Conservation (phyloP, 2,888 invertebrate species). For the Plebejus argus region DNA sequence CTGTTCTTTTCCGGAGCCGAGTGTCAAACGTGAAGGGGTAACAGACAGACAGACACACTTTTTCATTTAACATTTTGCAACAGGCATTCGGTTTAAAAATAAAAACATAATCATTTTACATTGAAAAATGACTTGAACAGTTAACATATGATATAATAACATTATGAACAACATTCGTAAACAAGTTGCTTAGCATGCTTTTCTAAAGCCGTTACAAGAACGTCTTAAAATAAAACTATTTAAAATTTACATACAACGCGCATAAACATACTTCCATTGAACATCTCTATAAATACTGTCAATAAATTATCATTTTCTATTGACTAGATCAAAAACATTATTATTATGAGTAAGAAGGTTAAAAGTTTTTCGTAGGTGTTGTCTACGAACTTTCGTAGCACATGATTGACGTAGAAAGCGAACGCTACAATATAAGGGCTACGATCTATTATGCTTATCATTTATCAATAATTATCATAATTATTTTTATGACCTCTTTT, state of each 20-base stretch:
- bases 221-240: background rate
- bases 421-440: background rate
- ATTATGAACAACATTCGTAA: background rate
- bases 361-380: background rate
- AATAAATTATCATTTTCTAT: background rate
- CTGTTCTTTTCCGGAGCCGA: too few relatives aligned
- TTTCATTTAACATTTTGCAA: too few relatives aligned
- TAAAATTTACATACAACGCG: background rate
- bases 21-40: too few relatives aligned
- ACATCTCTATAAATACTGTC: background rate
- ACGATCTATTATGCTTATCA: background rate
- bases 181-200: background rate
- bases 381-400: constrained; percentile 19
- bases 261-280: background rate
- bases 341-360: background rate
- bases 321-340: background rate
- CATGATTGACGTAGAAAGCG: background rate
- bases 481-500: background rate
- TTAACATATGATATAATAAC: background rate
- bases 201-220: background rate
- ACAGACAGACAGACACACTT: too few relatives aligned
- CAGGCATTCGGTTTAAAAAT: background rate
- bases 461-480: too few relatives aligned
- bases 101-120: background rate
- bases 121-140: background rate